These are phyloP conservation scores for Umimayanthus chanpuru DNA, from an alignment of 92 coral and sea anemone genomes.

Conservation along the genomic window DNA sequence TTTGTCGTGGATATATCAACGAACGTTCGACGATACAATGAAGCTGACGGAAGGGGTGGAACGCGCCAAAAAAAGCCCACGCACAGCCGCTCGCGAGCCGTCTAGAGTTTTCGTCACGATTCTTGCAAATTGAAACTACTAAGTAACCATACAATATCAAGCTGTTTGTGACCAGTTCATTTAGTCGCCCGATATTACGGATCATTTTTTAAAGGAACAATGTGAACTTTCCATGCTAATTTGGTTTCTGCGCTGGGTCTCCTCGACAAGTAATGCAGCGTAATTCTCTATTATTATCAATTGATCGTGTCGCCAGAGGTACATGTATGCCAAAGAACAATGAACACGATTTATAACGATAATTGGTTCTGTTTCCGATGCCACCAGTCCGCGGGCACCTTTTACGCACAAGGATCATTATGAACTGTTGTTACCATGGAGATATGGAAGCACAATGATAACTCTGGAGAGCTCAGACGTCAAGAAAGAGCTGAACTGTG, in stretches of 20 bases:
- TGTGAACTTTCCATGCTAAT: background rate
- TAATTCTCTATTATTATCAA: conserved; percentile 3
- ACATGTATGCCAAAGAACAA: conserved; percentile 2
- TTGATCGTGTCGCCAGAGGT: conserved; percentile 20
- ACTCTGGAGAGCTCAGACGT: conserved; percentile 1
- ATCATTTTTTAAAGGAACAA: background rate
- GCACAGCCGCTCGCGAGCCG: conserved; percentile 27
- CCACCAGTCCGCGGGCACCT: conserved; percentile 32
- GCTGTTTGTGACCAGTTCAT: background rate
- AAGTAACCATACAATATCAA: background rate
- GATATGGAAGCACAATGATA: background rate
- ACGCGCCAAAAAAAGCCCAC: conserved; percentile 29
- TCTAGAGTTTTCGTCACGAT: conserved; percentile 29
- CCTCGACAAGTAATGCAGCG: conserved; percentile 1
- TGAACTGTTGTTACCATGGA: conserved; percentile 21
- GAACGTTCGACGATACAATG: conserved; percentile 49
- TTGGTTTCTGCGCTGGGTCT: background rate
- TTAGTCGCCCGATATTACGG: background rate
- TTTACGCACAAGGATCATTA: conserved; percentile 15
- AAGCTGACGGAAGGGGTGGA: conserved; percentile 75
- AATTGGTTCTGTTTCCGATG: conserved; percentile 35
- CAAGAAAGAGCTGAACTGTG: background rate
- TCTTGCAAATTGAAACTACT: background rate
- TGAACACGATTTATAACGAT: conserved; percentile 22
- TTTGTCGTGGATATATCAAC: conserved; percentile 16